phyloP scores from a whole-genome alignment of 2,113 vertebrate genomes.

The Sinocyclocheilus anophthalmus region DNA sequence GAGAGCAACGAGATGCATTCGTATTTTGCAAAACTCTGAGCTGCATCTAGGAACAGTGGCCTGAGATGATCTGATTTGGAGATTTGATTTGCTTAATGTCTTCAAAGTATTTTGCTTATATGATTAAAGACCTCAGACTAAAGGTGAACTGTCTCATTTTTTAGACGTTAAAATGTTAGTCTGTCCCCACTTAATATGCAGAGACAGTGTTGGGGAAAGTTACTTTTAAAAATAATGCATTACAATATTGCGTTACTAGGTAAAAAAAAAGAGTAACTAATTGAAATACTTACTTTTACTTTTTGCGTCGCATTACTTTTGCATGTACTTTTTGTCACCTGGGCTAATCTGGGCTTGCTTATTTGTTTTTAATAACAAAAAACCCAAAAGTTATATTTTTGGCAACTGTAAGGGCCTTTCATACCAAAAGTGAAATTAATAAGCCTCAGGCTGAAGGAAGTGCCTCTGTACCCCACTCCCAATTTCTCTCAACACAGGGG shows the following conservation, averaged over 20 bases:
- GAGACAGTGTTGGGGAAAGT: neutral
- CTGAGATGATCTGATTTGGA: constrained; percentile 24
- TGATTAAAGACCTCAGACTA: neutral
- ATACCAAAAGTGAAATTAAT: neutral
- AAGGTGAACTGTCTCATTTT: neutral
- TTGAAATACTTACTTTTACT: too few species aligned
- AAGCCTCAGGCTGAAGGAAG: neutral
- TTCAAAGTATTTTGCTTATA: neutral
- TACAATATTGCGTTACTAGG: neutral
- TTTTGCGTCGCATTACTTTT: too few species aligned
- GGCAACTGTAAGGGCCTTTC: neutral
- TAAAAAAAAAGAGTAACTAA: too few species aligned
- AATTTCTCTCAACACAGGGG: neutral
- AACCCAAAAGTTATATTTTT: neutral
- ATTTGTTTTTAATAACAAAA: neutral
- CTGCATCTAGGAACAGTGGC: constrained; percentile 7
- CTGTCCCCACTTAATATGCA: neutral
- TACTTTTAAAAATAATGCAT: neutral
- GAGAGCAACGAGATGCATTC: constrained; percentile 45
- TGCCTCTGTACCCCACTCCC: neutral
- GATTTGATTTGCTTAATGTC: constrained; percentile 8
- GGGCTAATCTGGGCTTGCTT: neutral
- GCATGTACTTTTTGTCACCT: neutral
- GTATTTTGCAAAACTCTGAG: constrained; percentile 53
- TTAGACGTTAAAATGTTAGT: neutral